Percentiles rank a stretch among this genome's conserved stretches.
Conservation (phyloP, 1,140 invertebrate genomes). For the Aphelenchoides fujianensis region DNA sequence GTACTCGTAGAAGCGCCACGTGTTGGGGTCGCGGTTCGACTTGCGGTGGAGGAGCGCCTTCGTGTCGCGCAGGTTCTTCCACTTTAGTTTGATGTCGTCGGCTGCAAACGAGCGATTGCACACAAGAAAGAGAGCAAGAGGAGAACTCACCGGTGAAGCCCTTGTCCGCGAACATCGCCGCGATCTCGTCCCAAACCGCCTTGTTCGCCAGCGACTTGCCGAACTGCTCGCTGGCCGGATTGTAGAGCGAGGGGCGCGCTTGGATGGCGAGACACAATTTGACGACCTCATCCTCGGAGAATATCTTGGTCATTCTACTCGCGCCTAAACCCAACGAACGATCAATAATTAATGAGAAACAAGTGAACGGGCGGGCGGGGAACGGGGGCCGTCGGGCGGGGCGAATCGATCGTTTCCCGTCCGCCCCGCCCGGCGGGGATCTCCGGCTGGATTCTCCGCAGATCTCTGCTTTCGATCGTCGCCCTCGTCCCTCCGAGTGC, state of each 20-base stretch:
- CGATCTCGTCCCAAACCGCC: conserved; percentile 13
- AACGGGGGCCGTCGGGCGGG: background rate
- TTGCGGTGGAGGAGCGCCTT: conserved; percentile 15
- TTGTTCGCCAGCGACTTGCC: conserved; percentile 20
- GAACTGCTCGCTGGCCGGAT: background rate
- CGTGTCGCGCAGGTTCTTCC: conserved; percentile 19
- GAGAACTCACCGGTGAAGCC: conserved; percentile 10
- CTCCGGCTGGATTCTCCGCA: too few relatives aligned
- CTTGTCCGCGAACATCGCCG: background rate
- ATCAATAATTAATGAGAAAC: background rate
- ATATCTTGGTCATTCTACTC: conserved; percentile 15
- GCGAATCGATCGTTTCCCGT: background rate
- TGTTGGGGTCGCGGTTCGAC: conserved; percentile 8
- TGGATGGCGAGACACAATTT: conserved; percentile 8
- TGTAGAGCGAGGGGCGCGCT: conserved; percentile 10
- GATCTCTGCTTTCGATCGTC: too few relatives aligned
- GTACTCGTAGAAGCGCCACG: conserved; percentile 21
- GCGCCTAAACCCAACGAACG: background rate
- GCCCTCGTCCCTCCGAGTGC: too few relatives aligned
- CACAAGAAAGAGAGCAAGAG: too few relatives aligned
- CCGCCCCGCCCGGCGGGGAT: too few relatives aligned
- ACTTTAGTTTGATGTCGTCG: conserved; percentile 19
- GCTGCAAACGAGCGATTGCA: background rate
- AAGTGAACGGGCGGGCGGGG: background rate
- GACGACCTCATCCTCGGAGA: conserved; percentile 18